Conservation (phyloP, 2,888 invertebrate species). For the Marronus borbonicus region DNA sequence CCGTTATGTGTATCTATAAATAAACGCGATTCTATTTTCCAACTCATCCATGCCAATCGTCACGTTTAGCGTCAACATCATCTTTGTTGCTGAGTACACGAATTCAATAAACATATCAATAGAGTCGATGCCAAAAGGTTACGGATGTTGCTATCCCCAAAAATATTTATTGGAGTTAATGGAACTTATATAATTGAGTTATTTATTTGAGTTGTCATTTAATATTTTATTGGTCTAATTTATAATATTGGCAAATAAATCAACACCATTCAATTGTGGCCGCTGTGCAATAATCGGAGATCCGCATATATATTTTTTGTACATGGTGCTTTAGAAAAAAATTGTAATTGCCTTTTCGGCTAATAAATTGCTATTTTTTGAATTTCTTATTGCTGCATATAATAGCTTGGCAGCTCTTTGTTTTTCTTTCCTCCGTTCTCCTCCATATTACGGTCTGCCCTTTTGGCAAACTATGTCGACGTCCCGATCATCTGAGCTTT, state of each 20-base stretch:
- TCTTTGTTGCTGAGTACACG: slow-evolving; percentile 7
- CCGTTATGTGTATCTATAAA: slow-evolving; percentile 7
- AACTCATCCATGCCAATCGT: slow-evolving; percentile 1
- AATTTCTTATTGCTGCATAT: too few species aligned
- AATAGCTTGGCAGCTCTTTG: too few species aligned
- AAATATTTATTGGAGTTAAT: not conserved
- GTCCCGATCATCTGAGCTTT: too few species aligned
- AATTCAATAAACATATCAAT: slow-evolving; percentile 2
- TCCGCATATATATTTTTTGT: too few species aligned
- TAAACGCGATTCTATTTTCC: slow-evolving; percentile 21
- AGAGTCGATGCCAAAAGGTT: not conserved
- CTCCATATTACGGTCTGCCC: too few species aligned
- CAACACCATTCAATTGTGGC: not conserved
- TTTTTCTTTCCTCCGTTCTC: too few species aligned
- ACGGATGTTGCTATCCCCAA: slow-evolving; percentile 1
- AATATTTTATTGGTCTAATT: not conserved
- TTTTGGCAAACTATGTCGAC: too few species aligned
- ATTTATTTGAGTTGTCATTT: too few species aligned
- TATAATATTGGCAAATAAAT: not conserved
- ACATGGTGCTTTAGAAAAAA: too few species aligned
- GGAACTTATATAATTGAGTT: not conserved
- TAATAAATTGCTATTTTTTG: too few species aligned
- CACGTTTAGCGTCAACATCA: slow-evolving; percentile 25
- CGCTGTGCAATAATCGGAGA: not conserved
- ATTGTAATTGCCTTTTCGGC: too few species aligned